Conservation (phyloP, 2,797 vertebrate species). For the Spheniscus humboldti region DNA sequence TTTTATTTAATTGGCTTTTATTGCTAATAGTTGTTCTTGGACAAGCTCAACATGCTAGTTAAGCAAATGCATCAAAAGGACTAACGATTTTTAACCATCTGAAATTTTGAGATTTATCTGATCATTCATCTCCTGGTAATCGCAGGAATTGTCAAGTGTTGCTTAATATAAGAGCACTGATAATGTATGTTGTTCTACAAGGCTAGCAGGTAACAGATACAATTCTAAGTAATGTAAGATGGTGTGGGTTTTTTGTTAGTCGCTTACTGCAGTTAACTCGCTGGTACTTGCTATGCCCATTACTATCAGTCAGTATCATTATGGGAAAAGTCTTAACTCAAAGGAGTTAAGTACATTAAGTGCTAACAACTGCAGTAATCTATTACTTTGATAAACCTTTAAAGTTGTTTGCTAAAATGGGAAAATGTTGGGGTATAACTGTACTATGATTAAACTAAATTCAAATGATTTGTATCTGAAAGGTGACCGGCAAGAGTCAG, state of each 20-base stretch:
- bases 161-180: not conserved
- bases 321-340: not conserved
- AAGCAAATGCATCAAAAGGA: not conserved
- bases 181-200: not conserved
- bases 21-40: not conserved
- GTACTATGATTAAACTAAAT: constrained; percentile 77
- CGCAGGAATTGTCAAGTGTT: not conserved
- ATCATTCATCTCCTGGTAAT: not conserved
- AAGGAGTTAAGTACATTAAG: not conserved
- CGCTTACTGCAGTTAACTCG: not conserved
- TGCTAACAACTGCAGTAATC: constrained; percentile 51
- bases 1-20: not conserved
- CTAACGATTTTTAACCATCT: not conserved
- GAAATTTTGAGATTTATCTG: not conserved
- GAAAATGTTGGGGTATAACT: constrained; percentile 62
- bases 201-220: not conserved
- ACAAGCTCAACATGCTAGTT: not conserved
- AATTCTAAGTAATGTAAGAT: not conserved
- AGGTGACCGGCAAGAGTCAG: constrained; percentile 95
- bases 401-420: constrained; percentile 59
- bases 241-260: not conserved
- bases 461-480: constrained; percentile 92
- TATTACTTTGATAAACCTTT: constrained; percentile 47
- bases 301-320: not conserved
- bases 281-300: not conserved